These are phyloP conservation scores for Sphaeridia pumilis DNA, from an alignment of 2,888 invertebrate genomes.

Conservation along the genomic window DNA sequence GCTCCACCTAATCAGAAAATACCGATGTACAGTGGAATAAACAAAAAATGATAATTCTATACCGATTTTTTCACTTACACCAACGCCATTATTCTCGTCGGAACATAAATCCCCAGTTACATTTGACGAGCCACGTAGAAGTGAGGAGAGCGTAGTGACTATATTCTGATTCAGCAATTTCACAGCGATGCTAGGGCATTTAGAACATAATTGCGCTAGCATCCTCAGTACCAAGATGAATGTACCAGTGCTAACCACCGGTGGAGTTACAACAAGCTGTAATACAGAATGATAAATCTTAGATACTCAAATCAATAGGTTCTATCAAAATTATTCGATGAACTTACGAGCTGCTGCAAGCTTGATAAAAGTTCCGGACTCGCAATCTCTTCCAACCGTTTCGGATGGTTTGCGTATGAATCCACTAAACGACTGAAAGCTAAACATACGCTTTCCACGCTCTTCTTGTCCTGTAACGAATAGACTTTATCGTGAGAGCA, in stretches of 20 bases:
- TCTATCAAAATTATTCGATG: background rate
- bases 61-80: background rate
- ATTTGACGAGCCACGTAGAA: constrained; percentile 78
- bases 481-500: constrained; percentile 9
- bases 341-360: constrained; percentile 71
- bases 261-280: constrained; percentile 81
- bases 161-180: constrained; percentile 87
- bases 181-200: constrained; percentile 87
- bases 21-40: background rate
- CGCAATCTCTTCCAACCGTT: constrained; percentile 84
- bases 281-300: background rate
- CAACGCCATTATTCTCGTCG: constrained; percentile 18
- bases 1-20: constrained; percentile 50
- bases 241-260: constrained; percentile 86
- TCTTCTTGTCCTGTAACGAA: constrained; percentile 83
- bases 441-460: constrained; percentile 91
- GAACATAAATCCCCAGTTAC: constrained; percentile 39
- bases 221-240: constrained; percentile 94
- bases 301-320: background rate
- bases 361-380: constrained; percentile 81
- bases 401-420: constrained; percentile 85
- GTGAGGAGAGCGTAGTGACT: constrained; percentile 84
- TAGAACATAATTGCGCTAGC: constrained; percentile 90
- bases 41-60: background rate
- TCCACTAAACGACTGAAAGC: constrained; percentile 94